These are phyloP conservation scores for Tribolium freemani DNA, from an alignment of 2,888 invertebrate species.

Conservation along the genomic window DNA sequence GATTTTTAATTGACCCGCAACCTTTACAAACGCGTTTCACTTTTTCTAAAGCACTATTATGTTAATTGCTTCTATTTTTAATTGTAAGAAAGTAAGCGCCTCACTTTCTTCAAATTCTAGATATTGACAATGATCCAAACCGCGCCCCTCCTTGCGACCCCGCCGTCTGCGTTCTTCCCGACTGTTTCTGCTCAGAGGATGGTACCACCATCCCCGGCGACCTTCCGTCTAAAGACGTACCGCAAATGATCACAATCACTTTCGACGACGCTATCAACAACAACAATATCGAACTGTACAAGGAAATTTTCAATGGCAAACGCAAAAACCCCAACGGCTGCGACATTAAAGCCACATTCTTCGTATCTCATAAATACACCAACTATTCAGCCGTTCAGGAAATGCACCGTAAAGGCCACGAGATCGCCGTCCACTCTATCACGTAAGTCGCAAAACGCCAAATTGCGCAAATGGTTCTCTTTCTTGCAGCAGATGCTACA, in stretches of 20 bases:
- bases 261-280: slow-evolving; percentile 96
- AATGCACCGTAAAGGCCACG: slow-evolving; percentile 91
- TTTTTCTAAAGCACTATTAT: slow-evolving; percentile 46
- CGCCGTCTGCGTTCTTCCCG: slow-evolving; percentile 87
- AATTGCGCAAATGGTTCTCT: not conserved
- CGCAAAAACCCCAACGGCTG: slow-evolving; percentile 95
- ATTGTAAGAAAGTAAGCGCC: slow-evolving; percentile 40
- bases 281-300: slow-evolving; percentile 94
- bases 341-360: slow-evolving; percentile 93
- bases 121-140: slow-evolving; percentile 94
- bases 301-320: slow-evolving; percentile 90
- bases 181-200: slow-evolving; percentile 95
- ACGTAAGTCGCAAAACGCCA: slow-evolving; percentile 76
- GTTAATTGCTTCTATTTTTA: slow-evolving; percentile 24
- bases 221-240: slow-evolving; percentile 86
- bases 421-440: slow-evolving; percentile 94
- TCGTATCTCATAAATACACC: slow-evolving; percentile 93
- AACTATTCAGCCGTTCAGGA: slow-evolving; percentile 95
- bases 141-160: slow-evolving; percentile 92
- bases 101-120: slow-evolving; percentile 69
- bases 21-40: slow-evolving; percentile 52
- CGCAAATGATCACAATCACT: slow-evolving; percentile 95
- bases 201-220: slow-evolving; percentile 90
- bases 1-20: slow-evolving; percentile 45
- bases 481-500: no score